Evolutionary conservation across 23 tunicate species (phyloP).

Genomic region (Styela clava): DNA sequence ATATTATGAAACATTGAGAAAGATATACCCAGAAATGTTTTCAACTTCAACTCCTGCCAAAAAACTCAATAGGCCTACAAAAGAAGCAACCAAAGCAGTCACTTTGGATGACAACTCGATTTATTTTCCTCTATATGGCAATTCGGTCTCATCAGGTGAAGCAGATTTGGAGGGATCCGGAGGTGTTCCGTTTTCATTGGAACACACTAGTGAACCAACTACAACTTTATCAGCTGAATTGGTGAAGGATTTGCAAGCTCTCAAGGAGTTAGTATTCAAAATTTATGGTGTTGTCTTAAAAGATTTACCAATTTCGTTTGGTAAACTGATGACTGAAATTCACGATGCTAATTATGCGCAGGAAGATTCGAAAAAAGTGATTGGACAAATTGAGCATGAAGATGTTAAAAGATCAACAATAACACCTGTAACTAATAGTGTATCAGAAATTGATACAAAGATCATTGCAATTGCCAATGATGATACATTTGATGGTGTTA

Average conservation of each 20-base stretch:
- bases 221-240: neutral
- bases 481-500: too few relatives aligned
- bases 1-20: neutral
- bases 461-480: too few relatives aligned
- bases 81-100: neutral
- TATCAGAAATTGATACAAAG: too few relatives aligned
- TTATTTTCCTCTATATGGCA: too few relatives aligned
- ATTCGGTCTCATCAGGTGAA: too few relatives aligned
- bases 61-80: neutral
- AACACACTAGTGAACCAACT: neutral
- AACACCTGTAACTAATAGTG: too few relatives aligned
- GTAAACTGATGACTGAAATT: conserved; percentile 1
- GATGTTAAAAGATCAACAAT: too few relatives aligned
- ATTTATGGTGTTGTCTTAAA: conserved; percentile 7
- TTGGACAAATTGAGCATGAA: too few relatives aligned
- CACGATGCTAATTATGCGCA: conserved; percentile 18
- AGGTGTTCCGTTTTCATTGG: neutral
- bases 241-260: neutral
- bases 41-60: neutral
- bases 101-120: neutral
- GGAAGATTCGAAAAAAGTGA: neutral
- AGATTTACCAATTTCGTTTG: conserved; percentile 1
- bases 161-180: neutral
- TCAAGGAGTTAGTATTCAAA: neutral
- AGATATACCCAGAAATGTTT: conserved; percentile 18